Evolutionary conservation across 1,140 invertebrate species (phyloP).

Genomic region (Apis dorsata): DNA sequence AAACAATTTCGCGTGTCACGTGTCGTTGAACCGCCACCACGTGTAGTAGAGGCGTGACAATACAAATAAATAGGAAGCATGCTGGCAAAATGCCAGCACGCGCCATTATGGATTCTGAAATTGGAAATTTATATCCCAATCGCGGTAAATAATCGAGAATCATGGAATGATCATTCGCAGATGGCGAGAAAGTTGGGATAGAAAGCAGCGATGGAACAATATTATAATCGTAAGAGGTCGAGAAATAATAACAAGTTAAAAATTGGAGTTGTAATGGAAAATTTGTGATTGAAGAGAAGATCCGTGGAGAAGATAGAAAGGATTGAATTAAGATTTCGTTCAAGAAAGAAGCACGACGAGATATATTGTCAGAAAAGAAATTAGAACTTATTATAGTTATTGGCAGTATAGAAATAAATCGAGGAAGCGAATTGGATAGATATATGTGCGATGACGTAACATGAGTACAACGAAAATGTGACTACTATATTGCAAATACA

Average conservation of each 20-base stretch:
- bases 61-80: slow-evolving; percentile 67
- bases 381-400: too few species aligned
- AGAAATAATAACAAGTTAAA: too few species aligned
- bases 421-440: not conserved
- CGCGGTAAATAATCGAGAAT: slow-evolving; percentile 27
- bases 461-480: not conserved
- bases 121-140: slow-evolving; percentile 54
- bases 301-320: not conserved
- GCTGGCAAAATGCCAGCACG: slow-evolving; percentile 61
- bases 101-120: slow-evolving; percentile 59
- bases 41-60: slow-evolving; percentile 59
- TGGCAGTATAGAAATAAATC: not conserved
- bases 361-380: too few species aligned
- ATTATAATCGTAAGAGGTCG: not conserved
- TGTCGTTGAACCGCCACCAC: slow-evolving; percentile 59
- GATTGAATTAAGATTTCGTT: not conserved
- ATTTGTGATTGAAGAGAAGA: not conserved
- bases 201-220: not conserved
- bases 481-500: not conserved
- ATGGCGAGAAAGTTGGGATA: not conserved
- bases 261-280: too few species aligned
- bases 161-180: not conserved
- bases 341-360: not conserved
- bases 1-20: slow-evolving; percentile 53
- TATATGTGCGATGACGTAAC: not conserved